Evolutionary conservation across 1,140 invertebrate genomes (phyloP).

Genomic region (Drosophila prosaltans): DNA sequence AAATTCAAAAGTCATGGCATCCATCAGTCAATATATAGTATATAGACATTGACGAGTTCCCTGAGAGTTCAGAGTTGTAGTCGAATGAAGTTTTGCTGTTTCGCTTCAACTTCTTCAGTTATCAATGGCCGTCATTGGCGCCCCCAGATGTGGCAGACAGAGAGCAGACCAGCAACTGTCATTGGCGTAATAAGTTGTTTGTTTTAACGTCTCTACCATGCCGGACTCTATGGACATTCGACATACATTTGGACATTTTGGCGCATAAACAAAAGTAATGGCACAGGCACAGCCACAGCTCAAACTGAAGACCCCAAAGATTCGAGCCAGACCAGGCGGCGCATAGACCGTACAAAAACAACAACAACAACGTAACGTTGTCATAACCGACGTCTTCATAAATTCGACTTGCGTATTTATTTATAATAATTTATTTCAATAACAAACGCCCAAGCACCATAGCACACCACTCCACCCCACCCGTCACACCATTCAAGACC

Average conservation of each 20-base stretch:
- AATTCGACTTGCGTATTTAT: constrained; percentile 79
- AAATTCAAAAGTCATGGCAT: constrained; percentile 63
- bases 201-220: constrained; percentile 71
- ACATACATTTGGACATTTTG: constrained; percentile 29
- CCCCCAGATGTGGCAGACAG: constrained; percentile 27
- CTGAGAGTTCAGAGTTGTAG: background rate
- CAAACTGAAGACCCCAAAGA: constrained; percentile 22
- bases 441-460: constrained; percentile 45
- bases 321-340: constrained; percentile 21
- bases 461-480: constrained; percentile 41
- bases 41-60: constrained; percentile 4
- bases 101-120: constrained; percentile 56
- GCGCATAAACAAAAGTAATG: constrained; percentile 78
- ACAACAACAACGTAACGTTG: constrained; percentile 54
- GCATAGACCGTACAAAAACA: constrained; percentile 10
- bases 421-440: constrained; percentile 83
- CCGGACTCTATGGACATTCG: constrained; percentile 29
- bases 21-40: constrained; percentile 22
- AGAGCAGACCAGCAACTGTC: constrained; percentile 46
- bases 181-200: constrained; percentile 82
- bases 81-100: background rate
- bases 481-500: constrained; percentile 2
- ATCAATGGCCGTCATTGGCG: constrained; percentile 69
- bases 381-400: constrained; percentile 73
- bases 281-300: constrained; percentile 24